Conservation (phyloP, 2,888 invertebrate species). For the Metopia argyrocephala region DNA sequence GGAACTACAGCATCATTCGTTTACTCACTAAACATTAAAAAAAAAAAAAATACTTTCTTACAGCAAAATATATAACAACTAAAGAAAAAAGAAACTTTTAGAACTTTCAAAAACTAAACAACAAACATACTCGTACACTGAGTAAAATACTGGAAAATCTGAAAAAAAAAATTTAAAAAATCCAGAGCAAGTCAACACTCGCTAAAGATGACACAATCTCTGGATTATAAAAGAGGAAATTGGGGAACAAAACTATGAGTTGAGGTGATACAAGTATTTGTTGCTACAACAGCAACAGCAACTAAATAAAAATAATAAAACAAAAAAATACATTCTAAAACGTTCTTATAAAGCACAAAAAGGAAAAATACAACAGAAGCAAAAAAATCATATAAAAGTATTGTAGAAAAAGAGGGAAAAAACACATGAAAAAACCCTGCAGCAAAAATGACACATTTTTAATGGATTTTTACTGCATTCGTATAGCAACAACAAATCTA, state of each 20-base stretch:
- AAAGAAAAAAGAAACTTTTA: conserved; percentile 30
- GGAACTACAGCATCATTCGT: background rate
- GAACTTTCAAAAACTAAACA: conserved; percentile 13
- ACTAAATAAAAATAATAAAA: conserved; percentile 13
- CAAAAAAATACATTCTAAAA: conserved; percentile 21
- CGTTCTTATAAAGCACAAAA: conserved; percentile 19
- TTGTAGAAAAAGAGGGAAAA: background rate
- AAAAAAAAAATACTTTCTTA: background rate
- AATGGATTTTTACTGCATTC: conserved; percentile 61
- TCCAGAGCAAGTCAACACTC: conserved; percentile 63
- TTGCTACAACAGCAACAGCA: conserved; percentile 4
- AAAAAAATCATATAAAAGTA: conserved; percentile 9
- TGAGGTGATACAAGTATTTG: conserved; percentile 26
- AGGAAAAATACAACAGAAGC: conserved; percentile 2
- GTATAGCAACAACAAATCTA: background rate
- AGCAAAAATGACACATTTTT: conserved; percentile 65
- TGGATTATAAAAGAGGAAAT: conserved; percentile 29
- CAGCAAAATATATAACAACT: background rate
- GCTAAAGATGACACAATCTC: conserved; percentile 60
- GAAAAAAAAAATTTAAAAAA: too few relatives aligned
- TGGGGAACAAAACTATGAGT: conserved; percentile 22
- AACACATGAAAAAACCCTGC: conserved; percentile 46
- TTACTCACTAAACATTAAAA: background rate
- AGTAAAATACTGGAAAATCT: conserved; percentile 19
- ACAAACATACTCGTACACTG: background rate